A percentile compares a stretch with the other conserved stretches of the same genome.
Evolutionary conservation across 2,797 vertebrate genomes (phyloP).

Genomic region (Hyperoplus immaculatus): DNA sequence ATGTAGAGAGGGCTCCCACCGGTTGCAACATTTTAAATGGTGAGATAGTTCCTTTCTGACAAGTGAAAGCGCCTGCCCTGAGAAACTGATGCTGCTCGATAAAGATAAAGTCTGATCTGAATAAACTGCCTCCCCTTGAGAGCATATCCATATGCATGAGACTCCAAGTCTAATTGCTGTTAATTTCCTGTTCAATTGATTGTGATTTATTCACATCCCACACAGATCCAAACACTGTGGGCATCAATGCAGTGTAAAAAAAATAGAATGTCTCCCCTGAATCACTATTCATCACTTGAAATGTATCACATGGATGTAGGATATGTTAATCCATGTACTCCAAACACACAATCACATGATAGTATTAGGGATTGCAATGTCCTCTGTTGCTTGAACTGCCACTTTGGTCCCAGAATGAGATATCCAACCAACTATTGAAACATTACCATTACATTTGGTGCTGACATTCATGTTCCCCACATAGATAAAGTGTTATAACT

Average conservation of each 20-base stretch:
- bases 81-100: constrained; percentile 61
- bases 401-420: not conserved
- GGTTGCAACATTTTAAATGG: constrained; percentile 61
- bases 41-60: constrained; percentile 72
- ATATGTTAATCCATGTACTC: not conserved
- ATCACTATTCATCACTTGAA: constrained; percentile 47
- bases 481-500: too few species aligned
- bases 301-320: constrained; percentile 12
- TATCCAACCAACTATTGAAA: not conserved
- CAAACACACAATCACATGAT: not conserved
- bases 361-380: not conserved
- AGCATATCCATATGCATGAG: constrained; percentile 78
- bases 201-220: constrained; percentile 64
- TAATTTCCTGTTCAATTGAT: constrained; percentile 66
- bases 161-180: constrained; percentile 67
- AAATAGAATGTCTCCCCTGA: constrained; percentile 30
- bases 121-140: constrained; percentile 67
- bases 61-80: constrained; percentile 60
- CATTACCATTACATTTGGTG: not conserved
- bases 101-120: constrained; percentile 78
- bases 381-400: too few species aligned
- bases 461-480: not conserved
- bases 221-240: constrained; percentile 40
- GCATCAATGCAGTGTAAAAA: constrained; percentile 29
- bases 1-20: constrained; percentile 39